A percentile compares a stretch with the other conserved stretches of the same genome.
Conservation (phyloP, 2,888 invertebrate genomes). For the Lasioglossum villosulum region DNA sequence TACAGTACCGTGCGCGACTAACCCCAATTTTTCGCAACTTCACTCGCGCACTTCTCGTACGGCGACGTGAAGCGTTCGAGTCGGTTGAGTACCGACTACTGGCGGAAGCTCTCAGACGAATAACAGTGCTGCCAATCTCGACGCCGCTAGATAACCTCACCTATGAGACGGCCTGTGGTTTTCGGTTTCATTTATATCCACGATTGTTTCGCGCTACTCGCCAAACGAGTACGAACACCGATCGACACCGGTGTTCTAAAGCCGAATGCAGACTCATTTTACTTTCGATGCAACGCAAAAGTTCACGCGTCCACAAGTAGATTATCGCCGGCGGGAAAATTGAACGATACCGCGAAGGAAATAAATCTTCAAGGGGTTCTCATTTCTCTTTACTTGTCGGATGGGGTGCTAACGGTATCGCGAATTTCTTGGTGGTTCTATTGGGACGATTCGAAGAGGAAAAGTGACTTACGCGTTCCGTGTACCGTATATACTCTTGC, state of each 20-base stretch:
- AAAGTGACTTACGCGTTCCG: neutral
- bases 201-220: neutral
- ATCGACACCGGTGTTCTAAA: neutral
- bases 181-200: conserved; percentile 3
- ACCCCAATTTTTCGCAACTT: conserved; percentile 60
- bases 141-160: conserved; percentile 43
- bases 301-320: neutral
- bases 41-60: conserved; percentile 81
- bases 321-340: conserved; percentile 56
- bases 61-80: conserved; percentile 73
- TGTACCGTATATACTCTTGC: neutral
- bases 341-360: conserved; percentile 52
- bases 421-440: conserved; percentile 18
- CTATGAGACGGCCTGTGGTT: conserved; percentile 14
- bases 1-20: conserved; percentile 42
- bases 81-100: conserved; percentile 74
- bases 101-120: conserved; percentile 57
- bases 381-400: conserved; percentile 37
- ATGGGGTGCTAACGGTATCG: conserved; percentile 58
- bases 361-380: conserved; percentile 58
- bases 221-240: too few species aligned
- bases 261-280: too few species aligned
- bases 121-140: conserved; percentile 64
- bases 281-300: neutral
- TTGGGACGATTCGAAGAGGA: conserved; percentile 19